A percentile compares a stretch with the other conserved stretches of the same genome.
These are phyloP conservation scores for Zosterops borbonicus DNA, from an alignment of 2,113 vertebrate genomes.

Conservation along the genomic window DNA sequence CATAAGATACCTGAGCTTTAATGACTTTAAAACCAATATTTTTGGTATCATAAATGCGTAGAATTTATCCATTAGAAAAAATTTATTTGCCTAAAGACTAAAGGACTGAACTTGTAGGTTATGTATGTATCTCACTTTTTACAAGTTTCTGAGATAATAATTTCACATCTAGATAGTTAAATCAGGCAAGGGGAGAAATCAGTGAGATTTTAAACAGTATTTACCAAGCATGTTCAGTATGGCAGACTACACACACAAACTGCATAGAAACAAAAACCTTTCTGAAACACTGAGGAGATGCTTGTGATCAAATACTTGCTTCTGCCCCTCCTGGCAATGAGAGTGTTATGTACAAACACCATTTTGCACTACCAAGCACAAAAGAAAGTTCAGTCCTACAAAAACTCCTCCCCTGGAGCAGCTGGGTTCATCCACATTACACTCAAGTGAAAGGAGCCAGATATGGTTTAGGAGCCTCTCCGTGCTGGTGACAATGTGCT, in stretches of 20 bases:
- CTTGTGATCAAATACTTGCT: background rate
- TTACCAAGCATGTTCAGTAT: background rate
- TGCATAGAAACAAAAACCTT: background rate
- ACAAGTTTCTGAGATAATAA: background rate
- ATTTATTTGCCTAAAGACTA: background rate
- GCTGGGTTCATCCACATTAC: background rate
- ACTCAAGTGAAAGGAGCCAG: background rate
- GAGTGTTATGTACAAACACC: background rate
- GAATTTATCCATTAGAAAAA: background rate
- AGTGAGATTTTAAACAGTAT: conserved; percentile 19
- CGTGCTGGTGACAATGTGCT: background rate
- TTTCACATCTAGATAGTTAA: conserved; percentile 23
- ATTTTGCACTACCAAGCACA: background rate
- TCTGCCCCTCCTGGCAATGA: background rate
- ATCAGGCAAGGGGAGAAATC: background rate
- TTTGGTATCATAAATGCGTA: background rate
- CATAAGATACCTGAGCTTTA: background rate
- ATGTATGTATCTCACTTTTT: background rate
- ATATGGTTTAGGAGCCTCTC: background rate
- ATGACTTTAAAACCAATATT: background rate
- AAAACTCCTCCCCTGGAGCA: background rate
- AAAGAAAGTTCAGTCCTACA: background rate
- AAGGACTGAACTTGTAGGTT: background rate
- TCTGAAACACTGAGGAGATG: background rate
- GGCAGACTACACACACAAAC: background rate